phyloP scores from a whole-genome alignment of 2,888 invertebrate species.

The Eudasyphora cyanicolor region DNA sequence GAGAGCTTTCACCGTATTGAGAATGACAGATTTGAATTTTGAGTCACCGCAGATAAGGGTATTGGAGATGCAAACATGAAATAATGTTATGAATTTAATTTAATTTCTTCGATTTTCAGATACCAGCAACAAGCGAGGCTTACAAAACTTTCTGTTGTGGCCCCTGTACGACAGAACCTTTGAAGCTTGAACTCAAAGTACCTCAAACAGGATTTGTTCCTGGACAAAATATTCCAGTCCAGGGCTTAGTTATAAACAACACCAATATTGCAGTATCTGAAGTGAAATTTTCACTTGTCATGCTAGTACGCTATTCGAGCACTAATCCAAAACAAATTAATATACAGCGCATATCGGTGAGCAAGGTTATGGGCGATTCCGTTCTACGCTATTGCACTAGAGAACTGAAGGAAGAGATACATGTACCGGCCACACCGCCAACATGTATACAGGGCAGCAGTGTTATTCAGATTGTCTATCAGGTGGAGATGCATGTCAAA shows the following conservation, averaged over 20 bases:
- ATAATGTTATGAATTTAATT: too few relatives aligned
- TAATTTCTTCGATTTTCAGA: slow-evolving; percentile 68
- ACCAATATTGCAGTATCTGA: slow-evolving; percentile 78
- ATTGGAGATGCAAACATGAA: too few relatives aligned
- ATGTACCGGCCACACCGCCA: slow-evolving; percentile 77
- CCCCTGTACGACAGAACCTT: slow-evolving; percentile 75
- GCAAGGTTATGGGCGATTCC: slow-evolving; percentile 70
- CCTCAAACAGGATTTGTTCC: slow-evolving; percentile 78
- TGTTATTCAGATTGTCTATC: slow-evolving; percentile 76
- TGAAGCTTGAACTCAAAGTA: slow-evolving; percentile 73
- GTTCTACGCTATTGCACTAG: slow-evolving; percentile 71
- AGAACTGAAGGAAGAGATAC: slow-evolving; percentile 70
- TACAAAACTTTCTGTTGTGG: slow-evolving; percentile 76
- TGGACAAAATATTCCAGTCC: slow-evolving; percentile 75
- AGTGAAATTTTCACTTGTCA: slow-evolving; percentile 71
- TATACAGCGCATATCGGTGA: slow-evolving; percentile 73
- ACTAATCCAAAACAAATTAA: slow-evolving; percentile 66
- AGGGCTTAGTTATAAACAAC: slow-evolving; percentile 82
- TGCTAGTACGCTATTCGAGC: slow-evolving; percentile 74
- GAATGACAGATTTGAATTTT: slow-evolving; percentile 88
- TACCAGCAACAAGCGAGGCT: slow-evolving; percentile 72
- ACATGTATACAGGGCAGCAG: slow-evolving; percentile 73
- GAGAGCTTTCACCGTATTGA: slow-evolving; percentile 88
- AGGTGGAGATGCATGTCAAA: slow-evolving; percentile 74
- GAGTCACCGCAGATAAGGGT: slow-evolving; percentile 78